Evolutionary conservation across 35 echinoderm and acorn worm species (phyloP).

Genomic region (Lytechinus pictus): DNA sequence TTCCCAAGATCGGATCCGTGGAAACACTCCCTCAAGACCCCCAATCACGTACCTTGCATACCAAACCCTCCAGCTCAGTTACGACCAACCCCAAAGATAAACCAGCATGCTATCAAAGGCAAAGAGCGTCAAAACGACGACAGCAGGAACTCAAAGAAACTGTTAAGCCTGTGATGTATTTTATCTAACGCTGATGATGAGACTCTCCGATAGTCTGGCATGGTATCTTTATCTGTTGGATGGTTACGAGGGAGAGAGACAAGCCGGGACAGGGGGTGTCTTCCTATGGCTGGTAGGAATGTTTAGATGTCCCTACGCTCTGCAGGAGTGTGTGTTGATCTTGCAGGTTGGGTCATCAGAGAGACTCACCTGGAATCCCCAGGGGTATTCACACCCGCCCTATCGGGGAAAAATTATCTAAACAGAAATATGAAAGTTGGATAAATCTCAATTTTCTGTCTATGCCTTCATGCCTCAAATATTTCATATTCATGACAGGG

Average conservation of each 20-base stretch:
- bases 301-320: neutral
- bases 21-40: neutral
- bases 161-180: constrained; percentile 2
- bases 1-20: neutral
- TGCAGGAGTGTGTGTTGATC: constrained; percentile 16
- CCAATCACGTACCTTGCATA: neutral
- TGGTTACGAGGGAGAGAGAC: neutral
- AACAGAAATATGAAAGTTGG: neutral
- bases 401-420: neutral
- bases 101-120: neutral
- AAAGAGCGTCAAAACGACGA: neutral
- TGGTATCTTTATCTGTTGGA: neutral
- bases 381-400: too few species aligned
- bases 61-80: neutral
- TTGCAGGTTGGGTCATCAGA: neutral
- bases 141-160: neutral
- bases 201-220: neutral
- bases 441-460: neutral
- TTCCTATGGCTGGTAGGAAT: neutral
- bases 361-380: neutral
- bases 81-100: neutral
- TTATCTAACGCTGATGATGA: neutral
- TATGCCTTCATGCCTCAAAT: neutral
- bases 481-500: too few species aligned
- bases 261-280: neutral